Base-by-base conservation (phyloP, 2,113 vertebrate genomes). In the Steatornis caripensis region DNA sequence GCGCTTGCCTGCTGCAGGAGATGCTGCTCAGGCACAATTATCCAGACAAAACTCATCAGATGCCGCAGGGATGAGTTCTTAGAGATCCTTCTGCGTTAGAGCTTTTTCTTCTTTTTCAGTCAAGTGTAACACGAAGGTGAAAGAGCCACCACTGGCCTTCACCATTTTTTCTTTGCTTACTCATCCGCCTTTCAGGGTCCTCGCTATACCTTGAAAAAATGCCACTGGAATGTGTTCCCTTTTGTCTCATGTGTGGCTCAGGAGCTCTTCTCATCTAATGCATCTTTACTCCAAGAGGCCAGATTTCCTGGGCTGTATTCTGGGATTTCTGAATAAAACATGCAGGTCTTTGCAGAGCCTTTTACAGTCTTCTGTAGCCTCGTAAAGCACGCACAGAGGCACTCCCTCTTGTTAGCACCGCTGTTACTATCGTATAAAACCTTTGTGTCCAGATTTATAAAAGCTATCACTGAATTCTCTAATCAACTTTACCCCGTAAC, bases 271-370 rank as follows among this genome's bases (percentile, higher is more conserved):
- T 91, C 54, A 68, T 90, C 84, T 60, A 66, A 60, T 1, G 3
- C 0, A 0, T 20, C 81, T 95, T 76, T 79, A 62, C 78, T 92
- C 85, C 65, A 48, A 58, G 77, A 85, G 58, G 32, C 58, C 82
- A 77, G 64, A 78, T 91, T 94, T 95, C 76, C 84, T 81, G 74
- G 55, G 57, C 41, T 72, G n/a, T 64, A 86, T 79, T 84, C 81
- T 78, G 84, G 68, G 86, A 83, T 91, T 91, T 78, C 78, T 76
- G 78, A 86, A 75, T 70, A 85, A 96, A 93, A 83, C 39, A 79
- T 21, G 32, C 2, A 0, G 23, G 43, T 55, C 62, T 68, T 66
- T 53, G 48, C 43, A 83, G 87, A 79, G 46, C 34, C 80, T 72
- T 95, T 95, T 82, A 55, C 66, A 66, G 32, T 24, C 62, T 69